Evolutionary conservation across 2,888 invertebrate species (phyloP).

Genomic region (Rotaria magnacalcarata): DNA sequence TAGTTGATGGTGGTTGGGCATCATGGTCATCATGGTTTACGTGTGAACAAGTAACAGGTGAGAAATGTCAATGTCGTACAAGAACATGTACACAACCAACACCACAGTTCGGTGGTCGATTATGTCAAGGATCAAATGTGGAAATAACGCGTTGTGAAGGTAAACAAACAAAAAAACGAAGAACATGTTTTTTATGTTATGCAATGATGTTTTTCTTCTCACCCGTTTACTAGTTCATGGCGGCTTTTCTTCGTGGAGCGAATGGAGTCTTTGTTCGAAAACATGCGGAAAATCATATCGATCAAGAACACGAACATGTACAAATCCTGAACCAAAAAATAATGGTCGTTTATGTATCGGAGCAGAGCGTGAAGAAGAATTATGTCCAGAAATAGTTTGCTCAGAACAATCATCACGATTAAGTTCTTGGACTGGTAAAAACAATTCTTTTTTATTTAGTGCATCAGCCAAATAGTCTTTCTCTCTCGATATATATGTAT

Average conservation of each 20-base stretch:
- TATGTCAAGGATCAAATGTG: constrained; percentile 38
- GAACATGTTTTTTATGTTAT: no score
- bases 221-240: constrained; percentile 66
- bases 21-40: constrained; percentile 77
- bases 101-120: constrained; percentile 25
- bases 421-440: constrained; percentile 53
- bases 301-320: constrained; percentile 76
- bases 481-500: constrained; percentile 50
- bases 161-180: background rate
- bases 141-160: constrained; percentile 40
- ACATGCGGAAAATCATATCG: constrained; percentile 66
- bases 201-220: background rate
- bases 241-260: constrained; percentile 80
- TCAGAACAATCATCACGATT: constrained; percentile 33
- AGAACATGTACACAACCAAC: constrained; percentile 40
- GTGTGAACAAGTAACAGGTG: constrained; percentile 66
- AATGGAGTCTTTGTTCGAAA: constrained; percentile 71
- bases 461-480: no score
- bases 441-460: constrained; percentile 47
- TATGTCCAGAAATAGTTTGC: constrained; percentile 63
- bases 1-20: constrained; percentile 67
- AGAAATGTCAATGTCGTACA: constrained; percentile 40
- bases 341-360: constrained; percentile 82
- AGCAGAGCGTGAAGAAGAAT: constrained; percentile 71
- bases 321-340: constrained; percentile 75